A percentile compares a stretch with the other conserved stretches of the same genome.
Evolutionary conservation across 2,888 invertebrate genomes (phyloP).

Genomic region (Villa cingulata): DNA sequence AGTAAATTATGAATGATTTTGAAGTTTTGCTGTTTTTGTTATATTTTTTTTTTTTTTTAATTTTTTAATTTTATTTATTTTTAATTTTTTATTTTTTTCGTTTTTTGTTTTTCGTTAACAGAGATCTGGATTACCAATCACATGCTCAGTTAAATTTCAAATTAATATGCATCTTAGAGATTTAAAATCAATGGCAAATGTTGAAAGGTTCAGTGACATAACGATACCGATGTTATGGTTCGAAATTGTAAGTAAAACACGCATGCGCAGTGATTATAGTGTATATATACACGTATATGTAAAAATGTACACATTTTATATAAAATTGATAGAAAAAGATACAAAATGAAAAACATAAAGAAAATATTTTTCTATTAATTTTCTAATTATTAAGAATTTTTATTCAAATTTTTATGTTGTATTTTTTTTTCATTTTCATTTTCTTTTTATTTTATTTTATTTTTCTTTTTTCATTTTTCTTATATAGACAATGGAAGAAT

Average conservation of each 20-base stretch:
- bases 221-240: conserved; percentile 76
- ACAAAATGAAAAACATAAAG: no score
- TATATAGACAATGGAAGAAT: conserved; percentile 52
- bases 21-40: no score
- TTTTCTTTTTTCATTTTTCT: not conserved
- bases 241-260: conserved; percentile 61
- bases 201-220: conserved; percentile 53
- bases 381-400: no score
- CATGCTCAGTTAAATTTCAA: conserved; percentile 67
- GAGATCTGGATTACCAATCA: conserved; percentile 64
- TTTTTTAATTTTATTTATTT: no score
- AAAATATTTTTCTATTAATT: not conserved
- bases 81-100: not conserved
- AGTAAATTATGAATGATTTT: no score
- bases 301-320: not conserved
- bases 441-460: not conserved
- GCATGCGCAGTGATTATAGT: not conserved
- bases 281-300: not conserved
- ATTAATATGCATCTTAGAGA: conserved; percentile 73
- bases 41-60: no score
- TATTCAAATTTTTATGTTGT: not conserved
- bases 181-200: conserved; percentile 49
- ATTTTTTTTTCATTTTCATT: no score
- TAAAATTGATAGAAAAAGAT: no score
- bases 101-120: conserved; percentile 18